These are phyloP conservation scores for Dichetophora obliterata DNA, from an alignment of 2,888 invertebrate genomes.

Conservation along the genomic window DNA sequence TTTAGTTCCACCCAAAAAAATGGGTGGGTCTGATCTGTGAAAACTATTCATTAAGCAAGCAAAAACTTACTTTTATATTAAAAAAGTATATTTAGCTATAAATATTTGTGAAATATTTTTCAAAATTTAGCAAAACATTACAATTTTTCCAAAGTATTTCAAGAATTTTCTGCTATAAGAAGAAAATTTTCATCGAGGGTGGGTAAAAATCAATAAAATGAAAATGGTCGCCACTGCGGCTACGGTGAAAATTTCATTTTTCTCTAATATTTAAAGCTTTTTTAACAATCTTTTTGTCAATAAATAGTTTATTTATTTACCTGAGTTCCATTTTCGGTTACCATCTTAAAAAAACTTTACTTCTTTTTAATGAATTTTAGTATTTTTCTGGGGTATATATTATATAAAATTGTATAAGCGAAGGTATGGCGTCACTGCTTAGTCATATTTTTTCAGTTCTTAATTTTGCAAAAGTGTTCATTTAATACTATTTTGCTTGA, in stretches of 20 bases:
- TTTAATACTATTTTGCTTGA: conserved; percentile 35
- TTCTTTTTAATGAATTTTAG: conserved; percentile 36
- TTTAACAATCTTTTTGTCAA: neutral
- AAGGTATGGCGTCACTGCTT: conserved; percentile 65
- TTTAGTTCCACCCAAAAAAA: conserved; percentile 44
- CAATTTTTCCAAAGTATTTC: neutral
- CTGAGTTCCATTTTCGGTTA: conserved; percentile 70
- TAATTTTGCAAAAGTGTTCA: conserved; percentile 44
- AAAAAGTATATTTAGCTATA: neutral
- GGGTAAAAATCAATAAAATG: conserved; percentile 66
- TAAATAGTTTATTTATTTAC: conserved; percentile 54
- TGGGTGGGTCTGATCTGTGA: conserved; percentile 48
- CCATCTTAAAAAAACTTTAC: conserved; percentile 63
- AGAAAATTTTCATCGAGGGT: conserved; percentile 45
- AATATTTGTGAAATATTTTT: neutral
- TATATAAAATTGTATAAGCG: conserved; percentile 65
- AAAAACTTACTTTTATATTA: neutral
- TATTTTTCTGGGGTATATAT: conserved; percentile 54
- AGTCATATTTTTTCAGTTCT: conserved; percentile 60
- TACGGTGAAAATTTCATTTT: conserved; percentile 47
- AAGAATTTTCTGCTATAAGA: conserved; percentile 42
- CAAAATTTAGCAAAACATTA: neutral
- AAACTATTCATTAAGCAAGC: neutral
- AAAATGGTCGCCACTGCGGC: conserved; percentile 68
- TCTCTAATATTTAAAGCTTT: conserved; percentile 43